phyloP scores from a whole-genome alignment of 2,113 vertebrate species.

The Apeltes quadracus region DNA sequence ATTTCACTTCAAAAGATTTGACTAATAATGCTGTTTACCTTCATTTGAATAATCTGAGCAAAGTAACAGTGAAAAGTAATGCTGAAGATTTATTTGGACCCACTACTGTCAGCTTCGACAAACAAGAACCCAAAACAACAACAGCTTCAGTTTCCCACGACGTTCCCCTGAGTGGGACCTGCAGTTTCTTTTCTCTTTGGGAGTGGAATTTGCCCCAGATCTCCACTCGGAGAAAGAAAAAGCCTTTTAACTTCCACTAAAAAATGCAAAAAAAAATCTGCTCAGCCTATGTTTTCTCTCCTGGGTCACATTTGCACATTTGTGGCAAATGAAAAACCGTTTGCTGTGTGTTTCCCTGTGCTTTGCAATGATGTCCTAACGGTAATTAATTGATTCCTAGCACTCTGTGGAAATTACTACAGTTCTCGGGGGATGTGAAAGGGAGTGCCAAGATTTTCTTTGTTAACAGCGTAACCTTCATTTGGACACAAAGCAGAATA shows the following conservation, averaged over 20 bases:
- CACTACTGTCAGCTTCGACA: conserved; percentile 32
- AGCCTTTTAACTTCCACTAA: conserved; percentile 71
- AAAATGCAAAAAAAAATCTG: conserved; percentile 77
- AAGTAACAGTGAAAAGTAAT: conserved; percentile 49
- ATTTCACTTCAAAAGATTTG: conserved; percentile 39
- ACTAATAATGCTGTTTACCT: conserved; percentile 60
- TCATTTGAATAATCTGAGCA: conserved; percentile 52
- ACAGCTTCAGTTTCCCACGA: conserved; percentile 62
- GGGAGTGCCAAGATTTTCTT: conserved; percentile 68
- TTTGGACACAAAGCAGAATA: conserved; percentile 71
- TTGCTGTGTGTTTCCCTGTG: conserved; percentile 63
- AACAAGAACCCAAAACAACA: conserved; percentile 50
- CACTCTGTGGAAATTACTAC: conserved; percentile 78
- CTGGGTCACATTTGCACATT: conserved; percentile 82
- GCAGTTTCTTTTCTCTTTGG: conserved; percentile 42
- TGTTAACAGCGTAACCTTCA: conserved; percentile 79
- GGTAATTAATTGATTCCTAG: conserved; percentile 84
- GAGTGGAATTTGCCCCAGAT: conserved; percentile 69
- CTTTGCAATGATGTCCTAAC: conserved; percentile 72
- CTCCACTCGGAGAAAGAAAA: conserved; percentile 44
- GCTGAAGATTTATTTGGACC: conserved; percentile 41
- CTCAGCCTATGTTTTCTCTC: conserved; percentile 75
- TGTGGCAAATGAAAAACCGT: conserved; percentile 77
- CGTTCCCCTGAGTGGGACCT: conserved; percentile 46
- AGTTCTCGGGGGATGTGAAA: conserved; percentile 75